A percentile compares a stretch with the other conserved stretches of the same genome.
phyloP scores from a whole-genome alignment of 1,140 invertebrate species.

The Drosophila ambigua region DNA sequence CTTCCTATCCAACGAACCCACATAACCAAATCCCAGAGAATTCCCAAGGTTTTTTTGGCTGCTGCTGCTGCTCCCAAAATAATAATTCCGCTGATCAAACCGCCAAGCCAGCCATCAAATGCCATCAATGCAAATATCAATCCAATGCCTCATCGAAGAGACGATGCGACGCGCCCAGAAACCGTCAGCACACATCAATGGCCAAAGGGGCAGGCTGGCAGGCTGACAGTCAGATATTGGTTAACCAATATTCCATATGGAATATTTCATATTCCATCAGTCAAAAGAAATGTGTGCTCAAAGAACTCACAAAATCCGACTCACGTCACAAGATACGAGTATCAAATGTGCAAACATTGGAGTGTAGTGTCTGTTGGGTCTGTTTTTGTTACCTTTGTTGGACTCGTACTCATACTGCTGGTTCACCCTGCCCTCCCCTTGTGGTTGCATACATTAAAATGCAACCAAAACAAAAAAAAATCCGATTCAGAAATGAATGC shows the following conservation, averaged over 20 bases:
- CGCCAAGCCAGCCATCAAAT: conserved; percentile 49
- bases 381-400: conserved; percentile 5
- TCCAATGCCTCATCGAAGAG: conserved; percentile 35
- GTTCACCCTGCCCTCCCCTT: neutral
- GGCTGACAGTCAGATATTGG: neutral
- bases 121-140: conserved; percentile 64
- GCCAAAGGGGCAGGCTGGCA: conserved; percentile 37
- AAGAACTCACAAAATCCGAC: conserved; percentile 40
- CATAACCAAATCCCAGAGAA: conserved; percentile 12
- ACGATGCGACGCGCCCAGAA: conserved; percentile 69
- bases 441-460: conserved; percentile 44
- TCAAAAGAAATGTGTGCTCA: conserved; percentile 43
- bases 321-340: conserved; percentile 27
- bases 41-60: conserved; percentile 26
- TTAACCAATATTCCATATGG: too few relatives aligned
- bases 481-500: conserved; percentile 59
- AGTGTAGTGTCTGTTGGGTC: conserved; percentile 34
- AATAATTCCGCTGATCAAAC: conserved; percentile 44
- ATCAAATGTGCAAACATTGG: conserved; percentile 34
- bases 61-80: conserved; percentile 52
- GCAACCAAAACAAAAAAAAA: conserved; percentile 35
- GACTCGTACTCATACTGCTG: too few relatives aligned
- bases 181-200: conserved; percentile 67
- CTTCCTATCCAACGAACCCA: conserved; percentile 20
- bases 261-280: neutral